Conservation (phyloP, 1,140 invertebrate species). For the Branchinecta lynchi region DNA sequence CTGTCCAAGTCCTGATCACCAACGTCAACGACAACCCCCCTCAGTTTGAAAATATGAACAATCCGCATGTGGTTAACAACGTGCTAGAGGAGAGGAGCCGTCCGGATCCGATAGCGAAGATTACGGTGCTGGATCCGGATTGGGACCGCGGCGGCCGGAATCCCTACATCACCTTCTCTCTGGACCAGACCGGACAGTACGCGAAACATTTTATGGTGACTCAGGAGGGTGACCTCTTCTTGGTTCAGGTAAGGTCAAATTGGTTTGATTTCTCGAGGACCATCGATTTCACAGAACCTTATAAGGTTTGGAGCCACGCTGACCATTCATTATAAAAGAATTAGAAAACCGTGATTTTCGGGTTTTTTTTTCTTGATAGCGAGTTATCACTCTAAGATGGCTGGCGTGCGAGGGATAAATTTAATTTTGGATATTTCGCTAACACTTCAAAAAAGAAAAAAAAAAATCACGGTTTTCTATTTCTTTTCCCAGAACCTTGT, state of each 20-base stretch:
- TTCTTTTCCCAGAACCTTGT: no score
- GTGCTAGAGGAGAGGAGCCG: slow-evolving; percentile 19
- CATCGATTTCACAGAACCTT: no score
- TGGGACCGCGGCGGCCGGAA: slow-evolving; percentile 45
- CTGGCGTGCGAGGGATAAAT: no score
- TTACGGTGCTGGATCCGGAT: slow-evolving; percentile 67
- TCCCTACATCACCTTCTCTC: slow-evolving; percentile 54
- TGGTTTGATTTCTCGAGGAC: no score
- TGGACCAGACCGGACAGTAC: slow-evolving; percentile 29
- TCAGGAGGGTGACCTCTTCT: not conserved
- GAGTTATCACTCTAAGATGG: no score
- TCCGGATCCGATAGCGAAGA: slow-evolving; percentile 23
- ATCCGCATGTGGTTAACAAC: slow-evolving; percentile 8
- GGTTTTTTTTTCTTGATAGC: no score
- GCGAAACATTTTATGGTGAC: not conserved
- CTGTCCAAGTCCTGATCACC: slow-evolving; percentile 56
- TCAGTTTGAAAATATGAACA: slow-evolving; percentile 39
- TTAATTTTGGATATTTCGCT: no score
- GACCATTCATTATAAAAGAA: no score
- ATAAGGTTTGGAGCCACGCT: no score
- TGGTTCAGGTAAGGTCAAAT: not conserved
- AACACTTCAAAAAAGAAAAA: no score
- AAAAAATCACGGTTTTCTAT: no score
- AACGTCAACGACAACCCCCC: slow-evolving; percentile 71
- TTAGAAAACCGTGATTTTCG: no score